Percentiles rank a stretch among this genome's conserved stretches.
phyloP scores from a whole-genome alignment of 2,888 invertebrate species.

The Heliconius aoede region DNA sequence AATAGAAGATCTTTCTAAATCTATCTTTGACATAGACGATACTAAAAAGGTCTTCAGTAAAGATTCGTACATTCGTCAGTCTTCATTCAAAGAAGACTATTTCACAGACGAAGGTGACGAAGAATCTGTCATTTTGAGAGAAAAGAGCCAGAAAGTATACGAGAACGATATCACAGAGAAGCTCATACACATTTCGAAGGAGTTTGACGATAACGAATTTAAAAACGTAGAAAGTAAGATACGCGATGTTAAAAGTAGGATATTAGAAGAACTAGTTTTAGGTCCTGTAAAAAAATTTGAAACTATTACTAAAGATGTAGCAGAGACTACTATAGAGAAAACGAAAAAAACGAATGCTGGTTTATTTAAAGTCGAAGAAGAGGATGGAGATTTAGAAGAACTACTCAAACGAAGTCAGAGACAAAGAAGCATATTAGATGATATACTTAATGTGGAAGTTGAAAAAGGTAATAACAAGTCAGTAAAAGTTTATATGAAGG shows the following conservation, averaged over 20 bases:
- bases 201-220: conserved; percentile 73
- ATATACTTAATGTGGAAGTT: conserved; percentile 86
- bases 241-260: conserved; percentile 73
- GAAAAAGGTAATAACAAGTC: conserved; percentile 80
- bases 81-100: conserved; percentile 80
- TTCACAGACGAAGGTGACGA: conserved; percentile 72
- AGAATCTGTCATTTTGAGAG: conserved; percentile 70
- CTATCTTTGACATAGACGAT: conserved; percentile 80
- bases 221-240: conserved; percentile 64
- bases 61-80: conserved; percentile 75
- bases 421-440: conserved; percentile 88
- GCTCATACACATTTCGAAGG: conserved; percentile 75
- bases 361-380: conserved; percentile 75
- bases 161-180: conserved; percentile 80
- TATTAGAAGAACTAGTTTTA: conserved; percentile 76
- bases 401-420: conserved; percentile 86
- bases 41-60: conserved; percentile 79
- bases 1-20: conserved; percentile 82
- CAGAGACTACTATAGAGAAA: conserved; percentile 71
- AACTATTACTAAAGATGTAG: conserved; percentile 72
- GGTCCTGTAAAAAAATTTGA: conserved; percentile 65
- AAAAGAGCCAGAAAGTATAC: conserved; percentile 74
- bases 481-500: conserved; percentile 63
- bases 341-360: conserved; percentile 63
- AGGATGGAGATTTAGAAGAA: conserved; percentile 85